Base-by-base conservation (phyloP, 2,113 vertebrate genomes). In the Phyllopteryx taeniolatus region DNA sequence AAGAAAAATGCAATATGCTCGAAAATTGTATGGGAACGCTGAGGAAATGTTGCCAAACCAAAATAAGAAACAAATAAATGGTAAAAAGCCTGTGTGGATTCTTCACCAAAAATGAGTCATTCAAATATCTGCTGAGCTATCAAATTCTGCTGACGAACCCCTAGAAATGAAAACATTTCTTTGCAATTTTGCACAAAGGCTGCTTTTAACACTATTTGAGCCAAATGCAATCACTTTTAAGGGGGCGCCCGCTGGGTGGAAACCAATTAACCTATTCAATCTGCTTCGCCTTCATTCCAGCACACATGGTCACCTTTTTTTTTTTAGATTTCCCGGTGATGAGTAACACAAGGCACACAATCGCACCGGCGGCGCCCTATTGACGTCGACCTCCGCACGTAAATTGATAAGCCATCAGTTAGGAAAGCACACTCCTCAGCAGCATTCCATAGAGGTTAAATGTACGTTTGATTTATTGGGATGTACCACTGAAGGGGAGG, bases 331-430 rank as follows among this genome's bases (percentile, higher is more conserved):
- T 54, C 17, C 53, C 12, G 9, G 9, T 31, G 33, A 69, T 70
- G 11, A 47, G 6, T 61, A 70, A 8, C 46, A 2, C 3, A 71
- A 54, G 15, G 64, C 44, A 42, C 65, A 80, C 35, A 73, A 78
- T 74, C 19, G 22, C 12, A 5, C 13, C 61, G 59, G 51, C 44
- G 2, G 13, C 44, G n/a, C 12, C 53, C 70, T 63, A 14, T 17
- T 66, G 39, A 66, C 62, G 20, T 20, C 22, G 57, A 54, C 17
- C 70, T 71, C 35, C 22, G 62, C 62, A 22, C 8, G 14, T 17
- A 9, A 60, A 82, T 68, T 73, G 75, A 79, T 62, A 63, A 82
- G 53, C 22, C 42, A 83, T 77, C 70, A 73, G 47, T 71, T 62
- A 60, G 44, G 33, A 7, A 63, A 33, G 22, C 22, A 27, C 31